Base-by-base conservation (phyloP, 2,113 vertebrate species). In the Hippolais icterina region DNA sequence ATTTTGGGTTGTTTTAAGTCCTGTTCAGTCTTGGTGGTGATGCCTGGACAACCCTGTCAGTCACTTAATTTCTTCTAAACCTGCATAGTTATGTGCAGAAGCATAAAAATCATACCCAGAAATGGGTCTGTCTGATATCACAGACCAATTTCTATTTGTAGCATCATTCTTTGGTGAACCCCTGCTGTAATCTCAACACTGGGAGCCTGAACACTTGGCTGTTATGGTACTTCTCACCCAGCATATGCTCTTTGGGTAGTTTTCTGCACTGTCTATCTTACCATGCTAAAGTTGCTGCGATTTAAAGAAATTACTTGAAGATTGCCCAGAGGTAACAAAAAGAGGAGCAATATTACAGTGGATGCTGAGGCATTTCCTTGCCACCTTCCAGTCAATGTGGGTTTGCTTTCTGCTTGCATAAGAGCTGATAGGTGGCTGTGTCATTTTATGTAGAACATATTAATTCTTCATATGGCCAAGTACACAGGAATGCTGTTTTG, bases 21-120 rank as follows among this genome's bases (percentile, higher is more conserved):
- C 15, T 71, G 4, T 44, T 82, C 52, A 50, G 42, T 85, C 44
- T 59, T 87, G 60, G 31, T 87, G n/a, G 5, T 47, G 27, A 5
- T 61, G 27, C 13, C 28, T 5, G 5, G 29, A n/a, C 17, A 37
- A 0, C 10, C 6, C 23, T 74, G 4, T 56, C 3, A 7, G 27
- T 47, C 22, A 6, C 18, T 59, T 17, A 0, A 2, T 54, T 83
- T 46, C 50, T 87, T 0, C 0, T 75, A 21, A 61, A 22, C 33
- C 69, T 77, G 9, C 5, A 3, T 42, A 12, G 9, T 71, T 78
- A 35, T 8, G 11, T 65, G 18, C n/a, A 35, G 39, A 61, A 49
- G 10, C 29, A 17, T 37, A 42, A 65, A 41, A 57, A 17, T 31
- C 1, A 0, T 60, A 27, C 28, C 3, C 12, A 5, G 28, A 27